Conservation (phyloP, 2,797 vertebrate genomes). For the Enteromius mattozi region DNA sequence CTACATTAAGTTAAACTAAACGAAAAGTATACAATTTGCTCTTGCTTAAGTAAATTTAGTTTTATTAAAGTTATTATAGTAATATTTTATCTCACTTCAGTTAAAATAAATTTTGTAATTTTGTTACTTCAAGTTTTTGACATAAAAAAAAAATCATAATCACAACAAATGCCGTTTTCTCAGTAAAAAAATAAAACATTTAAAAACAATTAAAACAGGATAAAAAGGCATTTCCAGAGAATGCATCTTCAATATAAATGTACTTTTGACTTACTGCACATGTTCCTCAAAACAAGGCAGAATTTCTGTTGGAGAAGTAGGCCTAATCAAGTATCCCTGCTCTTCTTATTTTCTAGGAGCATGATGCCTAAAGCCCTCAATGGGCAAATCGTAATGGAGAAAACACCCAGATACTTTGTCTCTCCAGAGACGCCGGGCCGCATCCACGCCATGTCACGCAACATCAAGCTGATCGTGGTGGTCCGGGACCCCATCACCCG, state of each 20-base stretch:
- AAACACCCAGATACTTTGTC: slow-evolving; percentile 85
- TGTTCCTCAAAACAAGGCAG: background rate
- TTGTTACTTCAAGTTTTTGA: background rate
- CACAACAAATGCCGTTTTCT: background rate
- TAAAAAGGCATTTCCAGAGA: background rate
- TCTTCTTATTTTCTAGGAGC: slow-evolving; percentile 67
- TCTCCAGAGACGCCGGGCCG: slow-evolving; percentile 79
- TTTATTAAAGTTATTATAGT: too few relatives aligned
- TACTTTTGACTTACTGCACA: background rate
- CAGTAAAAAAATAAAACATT: background rate
- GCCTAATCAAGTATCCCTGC: background rate
- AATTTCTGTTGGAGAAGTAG: background rate
- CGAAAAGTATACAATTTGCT: background rate
- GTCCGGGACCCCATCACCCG: slow-evolving; percentile 84
- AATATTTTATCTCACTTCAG: background rate
- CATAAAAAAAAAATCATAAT: background rate
- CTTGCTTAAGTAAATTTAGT: background rate
- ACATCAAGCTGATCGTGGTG: slow-evolving; percentile 83
- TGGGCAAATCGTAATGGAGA: slow-evolving; percentile 85
- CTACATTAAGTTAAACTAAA: background rate
- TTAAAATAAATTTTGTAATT: background rate
- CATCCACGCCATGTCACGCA: slow-evolving; percentile 79
- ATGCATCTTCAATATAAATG: background rate
- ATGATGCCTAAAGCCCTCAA: slow-evolving; percentile 86
- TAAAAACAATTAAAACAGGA: background rate